phyloP scores from a whole-genome alignment of 2,113 vertebrate species.

The Salvelinus sp. region DNA sequence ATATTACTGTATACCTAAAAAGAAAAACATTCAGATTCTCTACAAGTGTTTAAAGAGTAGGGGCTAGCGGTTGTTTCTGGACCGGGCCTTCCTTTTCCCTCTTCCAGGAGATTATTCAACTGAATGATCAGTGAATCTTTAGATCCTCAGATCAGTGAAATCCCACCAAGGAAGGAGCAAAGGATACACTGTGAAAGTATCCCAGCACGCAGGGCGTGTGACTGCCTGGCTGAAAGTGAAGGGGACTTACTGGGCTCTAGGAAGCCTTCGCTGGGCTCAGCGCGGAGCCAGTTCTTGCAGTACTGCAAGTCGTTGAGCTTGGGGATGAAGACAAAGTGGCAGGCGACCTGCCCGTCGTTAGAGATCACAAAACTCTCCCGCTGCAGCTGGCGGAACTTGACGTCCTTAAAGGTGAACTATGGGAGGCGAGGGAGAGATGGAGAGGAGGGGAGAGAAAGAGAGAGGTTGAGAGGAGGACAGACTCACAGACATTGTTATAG shows the following conservation, averaged over 20 bases:
- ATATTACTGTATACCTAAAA: no score
- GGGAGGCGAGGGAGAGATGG: no score
- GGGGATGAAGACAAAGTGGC: constrained; percentile 94
- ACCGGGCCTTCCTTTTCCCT: not conserved
- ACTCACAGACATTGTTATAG: not conserved
- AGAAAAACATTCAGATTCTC: no score
- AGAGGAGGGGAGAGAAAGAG: no score
- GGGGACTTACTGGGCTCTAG: constrained; percentile 87
- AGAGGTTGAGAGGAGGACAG: constrained; percentile 29
- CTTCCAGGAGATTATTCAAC: not conserved
- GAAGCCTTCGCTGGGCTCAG: constrained; percentile 91
- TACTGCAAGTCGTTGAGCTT: constrained; percentile 91
- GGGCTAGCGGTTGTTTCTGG: no score
- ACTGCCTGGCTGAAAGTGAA: not conserved
- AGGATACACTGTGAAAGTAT: not conserved
- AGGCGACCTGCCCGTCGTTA: constrained; percentile 95
- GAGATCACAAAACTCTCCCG: constrained; percentile 89
- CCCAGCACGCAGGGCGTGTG: not conserved
- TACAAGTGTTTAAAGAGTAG: no score
- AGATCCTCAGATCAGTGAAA: not conserved
- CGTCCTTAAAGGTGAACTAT: constrained; percentile 90
- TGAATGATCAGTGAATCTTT: not conserved
- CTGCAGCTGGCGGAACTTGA: constrained; percentile 94
- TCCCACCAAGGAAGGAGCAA: not conserved
- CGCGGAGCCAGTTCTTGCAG: constrained; percentile 94